Base-by-base conservation (phyloP, 1,140 invertebrate species). In the Drosophila virilis region DNA sequence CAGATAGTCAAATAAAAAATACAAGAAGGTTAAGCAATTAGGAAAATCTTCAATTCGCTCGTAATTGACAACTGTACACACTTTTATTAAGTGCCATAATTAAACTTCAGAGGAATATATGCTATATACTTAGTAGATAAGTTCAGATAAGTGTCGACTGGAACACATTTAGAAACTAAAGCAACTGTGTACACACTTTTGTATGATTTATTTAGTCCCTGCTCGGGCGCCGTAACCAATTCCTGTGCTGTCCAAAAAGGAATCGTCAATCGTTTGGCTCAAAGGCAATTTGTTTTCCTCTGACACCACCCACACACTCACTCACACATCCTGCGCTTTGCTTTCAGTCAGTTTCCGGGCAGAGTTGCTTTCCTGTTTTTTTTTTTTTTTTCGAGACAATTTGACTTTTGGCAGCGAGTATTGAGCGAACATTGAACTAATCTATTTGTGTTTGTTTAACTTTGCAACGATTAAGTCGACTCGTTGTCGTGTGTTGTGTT, bases 401-500 rank as follows among this genome's bases (percentile, higher is more conserved):
- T 83, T 89, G 84, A 79, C 84, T 88, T 83, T 83, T 83, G 84
- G 76, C 82, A 76, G 75, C 67, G 35, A 69, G 57, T 62, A 61
- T 71, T 46, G 43, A 64, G 62, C 73, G 83, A 79, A 89, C 84
- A 83, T 89, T 83, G 83, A 86, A 84, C 84, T 77, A 89, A 86
- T 83, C 84, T 89, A 89, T 89, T 89, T 83, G 83, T 86, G 82
- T 84, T 85, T 84, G 69, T 59, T 83, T 86, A 86, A 83, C 84
- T 77, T 88, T 82, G 78, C 65, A 74, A 50, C 82, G 74, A 85
- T 80, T 81, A 81, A 65, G 61, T 67, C 50, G 58, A 60, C 45
- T 37, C 13, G 45, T 48, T 74, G 64, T 74, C 12, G 17, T 71
- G 58, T 45, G 48, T 22, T 59, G 59, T 62, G 48, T 77, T 13